Evolutionary conservation across 2,113 vertebrate genomes (phyloP), one percentile per base, ranked within the genome.

Genomic region (Larimichthys polyactis): DNA sequence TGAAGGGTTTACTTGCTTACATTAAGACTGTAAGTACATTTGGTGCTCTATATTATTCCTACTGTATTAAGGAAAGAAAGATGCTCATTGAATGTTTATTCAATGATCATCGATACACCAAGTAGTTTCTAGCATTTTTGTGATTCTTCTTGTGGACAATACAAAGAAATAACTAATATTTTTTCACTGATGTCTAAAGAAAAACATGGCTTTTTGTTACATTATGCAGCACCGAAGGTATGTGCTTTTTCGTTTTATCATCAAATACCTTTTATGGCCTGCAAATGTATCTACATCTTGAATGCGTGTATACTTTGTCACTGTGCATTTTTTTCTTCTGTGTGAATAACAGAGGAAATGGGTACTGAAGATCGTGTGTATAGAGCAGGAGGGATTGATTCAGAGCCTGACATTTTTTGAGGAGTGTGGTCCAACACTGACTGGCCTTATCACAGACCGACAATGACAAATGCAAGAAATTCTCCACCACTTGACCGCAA

Each of bases 1-100:
- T 57, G 49, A 58, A 22, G 43, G n/a, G 16, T 76, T 63, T 36
- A 60, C 36, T 60, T 36, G 54, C 51, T 67, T 11, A 32, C 72
- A 75, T 24, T 64, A 40, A 48, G 17, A 54, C 48, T 46, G 24
- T 60, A 44, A 74, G 44, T 52, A 62, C 15, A 69, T 36, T 20
- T 32, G 12, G 36, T 3, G 8, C 46, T 75, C 63, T 46, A 52
- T 44, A 15, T 63, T 62, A 14, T 36, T 46, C 48, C 27, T 54
- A 36, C 59, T 36, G 51, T 54, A 5, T 55, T 20, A 20, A 60
- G 40, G 46, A 19, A 29, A 59, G 17, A 32, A 10, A 52, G 12
- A 44, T 51, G 44, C 54, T 62, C 1, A 14, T 12, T 11, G 15
- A 6, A 24, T 4, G 10, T 15, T 63, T 24, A 75, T 66, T 24